Evolutionary conservation across 1,140 invertebrate genomes (phyloP).

Genomic region (Pachypeltis micranthus): DNA sequence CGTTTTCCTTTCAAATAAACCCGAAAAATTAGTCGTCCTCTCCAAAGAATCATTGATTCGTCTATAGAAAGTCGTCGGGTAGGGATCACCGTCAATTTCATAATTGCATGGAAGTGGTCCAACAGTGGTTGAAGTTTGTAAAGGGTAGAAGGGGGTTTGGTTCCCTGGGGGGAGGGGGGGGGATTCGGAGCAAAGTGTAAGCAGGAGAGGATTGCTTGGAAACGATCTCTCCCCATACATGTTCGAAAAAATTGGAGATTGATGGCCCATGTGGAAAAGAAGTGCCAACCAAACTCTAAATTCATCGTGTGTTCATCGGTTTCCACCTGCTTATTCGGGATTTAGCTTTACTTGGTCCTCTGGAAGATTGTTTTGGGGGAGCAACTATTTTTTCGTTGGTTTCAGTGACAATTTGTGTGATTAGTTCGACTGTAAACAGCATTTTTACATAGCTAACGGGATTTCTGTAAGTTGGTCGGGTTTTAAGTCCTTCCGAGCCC

Average conservation of each 20-base stretch:
- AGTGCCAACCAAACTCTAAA: not conserved
- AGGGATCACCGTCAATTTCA: slow-evolving; percentile 15
- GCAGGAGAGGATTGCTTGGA: not conserved
- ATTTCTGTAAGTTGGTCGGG: not conserved
- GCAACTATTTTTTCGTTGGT: slow-evolving; percentile 7
- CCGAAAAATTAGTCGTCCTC: slow-evolving; percentile 30
- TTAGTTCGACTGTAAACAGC: not conserved
- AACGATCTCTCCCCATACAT: slow-evolving; percentile 15
- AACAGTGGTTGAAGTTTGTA: slow-evolving; percentile 12
- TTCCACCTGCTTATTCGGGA: slow-evolving; percentile 8
- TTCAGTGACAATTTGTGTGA: not conserved
- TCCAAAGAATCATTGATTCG: slow-evolving; percentile 30
- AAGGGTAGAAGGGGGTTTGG: not conserved
- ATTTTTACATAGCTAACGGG: slow-evolving; percentile 8
- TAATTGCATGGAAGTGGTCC: slow-evolving; percentile 3
- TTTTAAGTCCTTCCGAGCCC: not conserved
- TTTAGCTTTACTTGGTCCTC: not conserved
- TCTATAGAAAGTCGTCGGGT: slow-evolving; percentile 25
- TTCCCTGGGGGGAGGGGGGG: not conserved
- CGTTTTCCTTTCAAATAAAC: slow-evolving; percentile 31
- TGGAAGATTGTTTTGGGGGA: not conserved
- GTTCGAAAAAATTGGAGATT: not conserved
- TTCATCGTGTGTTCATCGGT: not conserved
- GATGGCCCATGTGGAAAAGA: slow-evolving; percentile 18
- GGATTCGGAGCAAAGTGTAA: slow-evolving; percentile 8